These are phyloP conservation scores for Drosophila eugracilis DNA, from an alignment of 1,140 invertebrate genomes.

Conservation along the genomic window DNA sequence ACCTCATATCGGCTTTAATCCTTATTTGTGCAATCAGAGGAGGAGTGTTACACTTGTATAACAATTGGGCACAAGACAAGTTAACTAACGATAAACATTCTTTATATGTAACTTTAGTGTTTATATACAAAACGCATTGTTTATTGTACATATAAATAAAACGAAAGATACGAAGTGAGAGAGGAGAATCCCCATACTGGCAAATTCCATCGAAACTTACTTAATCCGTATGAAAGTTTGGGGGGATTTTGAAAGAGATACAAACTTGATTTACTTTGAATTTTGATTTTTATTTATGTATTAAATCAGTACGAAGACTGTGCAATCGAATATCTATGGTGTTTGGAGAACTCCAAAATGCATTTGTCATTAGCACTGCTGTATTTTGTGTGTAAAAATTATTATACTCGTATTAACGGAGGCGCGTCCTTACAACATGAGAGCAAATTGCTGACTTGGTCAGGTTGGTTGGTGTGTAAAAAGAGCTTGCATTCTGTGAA, in stretches of 20 bases:
- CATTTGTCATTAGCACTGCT: slow-evolving; percentile 22
- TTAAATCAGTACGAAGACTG: slow-evolving; percentile 27
- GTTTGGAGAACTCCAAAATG: slow-evolving; percentile 12
- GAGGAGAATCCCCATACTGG: slow-evolving; percentile 38
- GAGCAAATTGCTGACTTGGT: slow-evolving; percentile 18
- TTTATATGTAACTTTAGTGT: slow-evolving; percentile 31
- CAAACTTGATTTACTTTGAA: slow-evolving; percentile 2
- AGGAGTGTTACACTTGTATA: slow-evolving; percentile 7
- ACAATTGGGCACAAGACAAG: slow-evolving; percentile 15
- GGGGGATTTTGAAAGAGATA: not conserved
- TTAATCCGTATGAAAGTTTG: too few relatives aligned
- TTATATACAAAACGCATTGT: slow-evolving; percentile 30
- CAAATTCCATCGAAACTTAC: slow-evolving; percentile 16
- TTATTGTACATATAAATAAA: slow-evolving; percentile 57
- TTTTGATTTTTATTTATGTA: slow-evolving; percentile 38
- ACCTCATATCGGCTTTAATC: slow-evolving; percentile 27
- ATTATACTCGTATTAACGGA: too few relatives aligned
- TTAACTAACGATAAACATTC: slow-evolving; percentile 6
- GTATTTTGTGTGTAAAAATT: not conserved
- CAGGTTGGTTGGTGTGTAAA: not conserved
- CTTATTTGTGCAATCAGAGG: not conserved
- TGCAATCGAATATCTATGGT: slow-evolving; percentile 7
- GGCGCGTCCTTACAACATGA: not conserved
- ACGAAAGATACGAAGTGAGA: slow-evolving; percentile 4
- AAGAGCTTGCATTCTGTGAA: slow-evolving; percentile 1